Evolutionary conservation across 2,797 vertebrate genomes (phyloP), one percentile per base, ranked within the genome.

Genomic region (Eulemur albifrons): DNA sequence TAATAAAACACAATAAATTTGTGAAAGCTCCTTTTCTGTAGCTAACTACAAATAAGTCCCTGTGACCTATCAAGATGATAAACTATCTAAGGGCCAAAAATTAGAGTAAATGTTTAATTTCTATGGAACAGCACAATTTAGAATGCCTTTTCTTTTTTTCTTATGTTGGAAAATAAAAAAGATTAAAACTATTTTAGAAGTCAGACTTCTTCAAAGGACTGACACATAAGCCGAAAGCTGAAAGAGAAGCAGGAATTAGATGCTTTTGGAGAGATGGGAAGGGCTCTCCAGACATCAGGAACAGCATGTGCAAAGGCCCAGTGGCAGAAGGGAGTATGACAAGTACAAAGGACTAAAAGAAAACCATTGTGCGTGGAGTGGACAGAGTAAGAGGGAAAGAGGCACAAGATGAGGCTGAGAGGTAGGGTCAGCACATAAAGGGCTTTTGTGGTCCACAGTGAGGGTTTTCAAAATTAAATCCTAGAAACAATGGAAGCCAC

Each of bases 171-270:
- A 92, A 85, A 86, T 38, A 18, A 70, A 92, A 81, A 89, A 76
- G 35, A 77, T 95, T 65, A 80, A 92, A 92, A 90, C 72, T 76
- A 93, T 72, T 94, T 81, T 83, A n/a, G 40, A 96, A 94, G 61
- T 69, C 6, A 88, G 15, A 20, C 40, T 94, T 70, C 61, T 95
- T 90, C 45, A 88, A 94, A 32, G 69, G 23, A 43, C 14, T 77
- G 50, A 73, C n/a, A 80, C 17, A 4, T 23, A 81, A 88, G 38
- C 13, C 57, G 38, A 70, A 4, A 84, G 38, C 35, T 45, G 7
- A 91, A 63, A 95, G 45, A 27, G 4, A 65, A 32, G 32, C 9
- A 73, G 48, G 93, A 90, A 57, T 9, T 13, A 48, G 3, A 48
- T 14, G 59, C 50, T 85, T 86, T 14, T 32, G 40, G 63, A 32